Evolutionary conservation across 64 coral and sea anemone genomes (phyloP), one percentile per base, ranked within the genome.

Genomic region (Pocillopora verrucosa): DNA sequence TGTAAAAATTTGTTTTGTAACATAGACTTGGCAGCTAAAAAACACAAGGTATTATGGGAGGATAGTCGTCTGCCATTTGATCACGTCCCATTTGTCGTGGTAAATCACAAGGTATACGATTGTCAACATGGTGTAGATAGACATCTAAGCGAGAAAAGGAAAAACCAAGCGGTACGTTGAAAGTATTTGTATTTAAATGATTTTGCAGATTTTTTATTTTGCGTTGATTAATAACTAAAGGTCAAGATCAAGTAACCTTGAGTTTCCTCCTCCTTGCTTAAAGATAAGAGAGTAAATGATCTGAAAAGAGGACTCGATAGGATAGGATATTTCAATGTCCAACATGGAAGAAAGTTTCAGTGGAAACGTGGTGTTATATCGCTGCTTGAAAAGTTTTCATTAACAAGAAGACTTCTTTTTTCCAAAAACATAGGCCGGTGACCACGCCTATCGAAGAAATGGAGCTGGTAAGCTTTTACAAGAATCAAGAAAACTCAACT

Each of bases 361-460:
- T 63, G 61, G 17, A 63, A 2, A 17, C 61, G 9, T 63, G 61
- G 17, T 13, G 61, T 2, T 15, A 63, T 12, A 63, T 63, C 17
- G 13, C 2, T 63, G 11, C 17, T 64, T 64, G 0, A 30, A 30
- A 30, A 30, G 0, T 30, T 30, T 30, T 30, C 30, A 30, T 30
- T 30, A 0, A 30, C 30, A 30, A 30, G 30, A 30, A 64, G 6
- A 16, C 14, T 81, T 13, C 0, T 59, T 81, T 81, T 81, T 22
- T 41, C 56, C 30, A 1, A 36, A 10, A 63, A 17, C 69, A 15
- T 69, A 80, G 88, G 41, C 9, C 13, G 76, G 61, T 79, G 88
- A 89, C 88, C 76, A 89, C 63, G 38, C 77, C 64, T 89, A 80
- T 80, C 59, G 36, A 65, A 72, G 73, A 80, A 89, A 89, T 19